phyloP scores from a whole-genome alignment of 2,797 vertebrate species.

The Neoniphon sammara region DNA sequence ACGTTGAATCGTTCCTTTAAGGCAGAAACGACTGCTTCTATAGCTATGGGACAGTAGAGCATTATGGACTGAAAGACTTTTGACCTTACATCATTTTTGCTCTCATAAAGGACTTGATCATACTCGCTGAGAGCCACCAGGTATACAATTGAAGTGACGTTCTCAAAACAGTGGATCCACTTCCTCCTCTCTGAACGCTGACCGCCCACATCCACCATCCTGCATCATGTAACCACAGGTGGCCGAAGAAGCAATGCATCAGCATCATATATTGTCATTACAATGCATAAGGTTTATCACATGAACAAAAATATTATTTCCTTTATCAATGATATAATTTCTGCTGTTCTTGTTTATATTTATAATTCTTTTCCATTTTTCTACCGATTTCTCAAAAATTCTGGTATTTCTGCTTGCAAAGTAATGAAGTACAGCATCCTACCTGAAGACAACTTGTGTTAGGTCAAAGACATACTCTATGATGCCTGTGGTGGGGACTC shows the following conservation, averaged over 20 bases:
- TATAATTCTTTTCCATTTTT: neutral
- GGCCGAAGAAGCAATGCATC: neutral
- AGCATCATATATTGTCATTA: neutral
- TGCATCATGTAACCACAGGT: constrained; percentile 45
- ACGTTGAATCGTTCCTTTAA: too few species aligned
- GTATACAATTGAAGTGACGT: constrained; percentile 90
- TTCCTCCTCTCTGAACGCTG: constrained; percentile 92
- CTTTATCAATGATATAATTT: neutral
- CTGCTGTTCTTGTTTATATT: constrained; percentile 10
- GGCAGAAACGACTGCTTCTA: too few species aligned
- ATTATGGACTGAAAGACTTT: neutral
- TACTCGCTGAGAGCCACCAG: constrained; percentile 92
- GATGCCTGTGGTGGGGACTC: constrained; percentile 88
- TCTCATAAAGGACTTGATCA: constrained; percentile 89
- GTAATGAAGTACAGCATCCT: neutral
- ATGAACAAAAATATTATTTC: too few species aligned
- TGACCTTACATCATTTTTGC: constrained; percentile 81
- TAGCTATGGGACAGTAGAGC: neutral
- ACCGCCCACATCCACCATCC: constrained; percentile 93
- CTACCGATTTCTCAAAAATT: neutral
- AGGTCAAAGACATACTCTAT: constrained; percentile 88
- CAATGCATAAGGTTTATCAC: too few species aligned
- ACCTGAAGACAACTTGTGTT: constrained; percentile 87
- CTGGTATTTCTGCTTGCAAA: neutral
- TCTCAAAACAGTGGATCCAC: constrained; percentile 95